phyloP scores from a whole-genome alignment of 2,113 vertebrate species.

The Caloenas nicobarica region DNA sequence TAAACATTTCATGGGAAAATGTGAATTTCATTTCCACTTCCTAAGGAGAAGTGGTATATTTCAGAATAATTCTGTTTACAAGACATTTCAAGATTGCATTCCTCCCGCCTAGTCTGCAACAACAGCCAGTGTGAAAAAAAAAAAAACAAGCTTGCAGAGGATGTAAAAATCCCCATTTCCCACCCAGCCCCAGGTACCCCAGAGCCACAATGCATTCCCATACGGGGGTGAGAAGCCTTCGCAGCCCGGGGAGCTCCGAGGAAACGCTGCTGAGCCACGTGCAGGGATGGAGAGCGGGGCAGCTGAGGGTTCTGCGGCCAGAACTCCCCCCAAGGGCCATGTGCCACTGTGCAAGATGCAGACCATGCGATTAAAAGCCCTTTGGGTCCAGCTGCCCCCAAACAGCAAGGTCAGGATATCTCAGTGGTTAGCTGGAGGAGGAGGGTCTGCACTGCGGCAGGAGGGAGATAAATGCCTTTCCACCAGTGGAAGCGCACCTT shows the following conservation, averaged over 20 bases:
- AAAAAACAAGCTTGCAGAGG: neutral
- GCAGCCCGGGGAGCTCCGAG: accelerated
- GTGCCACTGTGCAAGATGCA: accelerated
- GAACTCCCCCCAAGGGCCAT: neutral
- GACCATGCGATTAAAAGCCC: neutral
- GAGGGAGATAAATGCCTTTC: neutral
- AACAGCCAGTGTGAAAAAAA: accelerated
- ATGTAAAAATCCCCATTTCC: neutral
- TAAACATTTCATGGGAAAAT: neutral
- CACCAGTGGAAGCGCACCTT: neutral
- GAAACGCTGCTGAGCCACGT: accelerated
- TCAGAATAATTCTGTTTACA: neutral
- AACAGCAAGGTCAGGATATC: accelerated
- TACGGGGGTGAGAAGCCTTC: accelerated
- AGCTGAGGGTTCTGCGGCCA: accelerated
- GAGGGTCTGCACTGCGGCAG: neutral
- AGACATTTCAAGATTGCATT: neutral
- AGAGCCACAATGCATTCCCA: neutral
- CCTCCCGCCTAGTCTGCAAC: neutral
- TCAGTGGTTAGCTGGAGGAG: neutral
- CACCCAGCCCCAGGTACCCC: neutral
- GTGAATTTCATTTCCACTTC: neutral
- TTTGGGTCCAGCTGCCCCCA: accelerated
- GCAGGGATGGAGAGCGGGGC: accelerated
- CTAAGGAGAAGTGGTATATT: neutral